Conservation (phyloP, 1,140 invertebrate species). For the Drosophila serrata region DNA sequence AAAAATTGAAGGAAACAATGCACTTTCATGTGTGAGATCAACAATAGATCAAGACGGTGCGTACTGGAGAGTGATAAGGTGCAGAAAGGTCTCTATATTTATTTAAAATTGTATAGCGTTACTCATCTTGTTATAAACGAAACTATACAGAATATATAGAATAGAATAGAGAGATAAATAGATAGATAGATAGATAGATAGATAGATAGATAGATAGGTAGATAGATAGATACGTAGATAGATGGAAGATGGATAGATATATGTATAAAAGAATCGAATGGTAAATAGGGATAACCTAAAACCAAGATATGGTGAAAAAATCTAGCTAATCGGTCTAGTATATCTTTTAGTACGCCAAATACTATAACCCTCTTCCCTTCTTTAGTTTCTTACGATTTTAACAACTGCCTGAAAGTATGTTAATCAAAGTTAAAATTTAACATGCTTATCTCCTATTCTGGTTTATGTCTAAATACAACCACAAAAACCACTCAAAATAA, state of each 20-base stretch:
- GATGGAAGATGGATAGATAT: too few species aligned
- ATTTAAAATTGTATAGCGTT: too few species aligned
- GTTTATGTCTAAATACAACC: slow-evolving; percentile 20
- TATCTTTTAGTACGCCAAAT: background rate
- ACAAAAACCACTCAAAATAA: slow-evolving; percentile 11
- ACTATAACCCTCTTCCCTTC: background rate
- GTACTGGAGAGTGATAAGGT: too few species aligned
- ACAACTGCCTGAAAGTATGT: background rate
- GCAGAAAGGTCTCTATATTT: too few species aligned
- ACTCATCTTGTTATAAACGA: too few species aligned
- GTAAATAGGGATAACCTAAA: background rate
- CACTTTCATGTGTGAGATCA: background rate
- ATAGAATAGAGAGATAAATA: too few species aligned
- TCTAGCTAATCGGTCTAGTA: background rate
- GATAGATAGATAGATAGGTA: too few species aligned
- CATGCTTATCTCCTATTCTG: slow-evolving; percentile 1
- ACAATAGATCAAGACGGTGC: background rate
- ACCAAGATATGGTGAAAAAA: background rate
- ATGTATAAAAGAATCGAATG: too few species aligned
- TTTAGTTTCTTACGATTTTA: background rate
- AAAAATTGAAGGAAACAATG: background rate
- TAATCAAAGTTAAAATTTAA: slow-evolving; percentile 1
- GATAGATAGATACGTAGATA: too few species aligned
- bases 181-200: too few species aligned
- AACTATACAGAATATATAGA: too few species aligned